Percentiles rank a stretch among this genome's conserved stretches.
These are phyloP conservation scores for Philypnodon macrostomus DNA, from an alignment of 2,797 vertebrate genomes.

Conservation along the genomic window DNA sequence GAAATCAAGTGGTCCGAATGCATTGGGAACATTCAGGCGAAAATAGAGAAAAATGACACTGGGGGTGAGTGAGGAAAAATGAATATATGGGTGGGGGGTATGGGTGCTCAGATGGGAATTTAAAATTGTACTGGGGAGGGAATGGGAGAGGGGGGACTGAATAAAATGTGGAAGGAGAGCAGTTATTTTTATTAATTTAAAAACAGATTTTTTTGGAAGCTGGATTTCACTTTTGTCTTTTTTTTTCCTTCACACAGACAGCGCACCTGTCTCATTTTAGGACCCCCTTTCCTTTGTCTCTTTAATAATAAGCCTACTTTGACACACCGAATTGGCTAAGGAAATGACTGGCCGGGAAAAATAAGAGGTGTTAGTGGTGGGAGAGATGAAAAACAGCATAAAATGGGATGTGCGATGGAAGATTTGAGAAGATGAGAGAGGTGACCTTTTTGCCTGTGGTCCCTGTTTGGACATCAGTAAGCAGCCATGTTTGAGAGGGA, in stretches of 20 bases:
- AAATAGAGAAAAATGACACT: constrained; percentile 74
- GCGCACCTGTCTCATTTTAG: constrained; percentile 73
- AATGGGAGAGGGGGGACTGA: constrained; percentile 33
- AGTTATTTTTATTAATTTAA: too few relatives aligned
- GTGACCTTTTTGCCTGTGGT: constrained; percentile 71
- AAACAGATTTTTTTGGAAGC: constrained; percentile 53
- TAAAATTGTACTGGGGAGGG: constrained; percentile 55
- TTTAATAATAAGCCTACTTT: constrained; percentile 74
- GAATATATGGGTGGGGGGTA: constrained; percentile 65
- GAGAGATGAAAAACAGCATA: constrained; percentile 10
- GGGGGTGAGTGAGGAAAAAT: constrained; percentile 60
- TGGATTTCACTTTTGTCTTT: constrained; percentile 74
- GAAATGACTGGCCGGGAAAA: constrained; percentile 60
- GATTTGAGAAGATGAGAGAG: constrained; percentile 43
- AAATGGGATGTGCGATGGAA: constrained; percentile 26
- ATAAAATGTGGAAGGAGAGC: too few relatives aligned
- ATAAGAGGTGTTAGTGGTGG: constrained; percentile 55
- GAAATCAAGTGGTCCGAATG: constrained; percentile 69
- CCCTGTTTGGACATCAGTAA: constrained; percentile 61
- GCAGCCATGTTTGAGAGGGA: constrained; percentile 75
- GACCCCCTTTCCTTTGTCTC: constrained; percentile 77
- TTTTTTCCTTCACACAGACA: constrained; percentile 76
- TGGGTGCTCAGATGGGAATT: constrained; percentile 59
- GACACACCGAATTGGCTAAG: constrained; percentile 44
- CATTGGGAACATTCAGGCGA: constrained; percentile 62